Percentiles rank a stretch among this genome's conserved stretches.
Conservation (phyloP, 2,113 vertebrate genomes). For the Lampris incognitus region DNA sequence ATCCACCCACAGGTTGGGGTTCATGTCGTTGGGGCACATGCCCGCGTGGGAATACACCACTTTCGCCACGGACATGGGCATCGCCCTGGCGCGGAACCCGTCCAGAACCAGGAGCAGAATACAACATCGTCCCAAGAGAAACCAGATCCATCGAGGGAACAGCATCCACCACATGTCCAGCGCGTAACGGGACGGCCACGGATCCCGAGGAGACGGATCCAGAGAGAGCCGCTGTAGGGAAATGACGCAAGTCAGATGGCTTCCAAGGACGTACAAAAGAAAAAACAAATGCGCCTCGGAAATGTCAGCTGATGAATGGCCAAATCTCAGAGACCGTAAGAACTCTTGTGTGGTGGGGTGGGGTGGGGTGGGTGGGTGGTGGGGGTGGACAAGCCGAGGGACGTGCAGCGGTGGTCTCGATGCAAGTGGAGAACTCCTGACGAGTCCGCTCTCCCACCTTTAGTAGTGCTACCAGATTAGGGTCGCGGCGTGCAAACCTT, state of each 20-base stretch:
- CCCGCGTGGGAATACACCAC: constrained; percentile 95
- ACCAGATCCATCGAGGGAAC: constrained; percentile 86
- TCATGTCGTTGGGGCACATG: constrained; percentile 98
- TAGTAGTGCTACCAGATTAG: constrained; percentile 77
- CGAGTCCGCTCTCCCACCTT: constrained; percentile 78
- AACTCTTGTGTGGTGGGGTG: constrained; percentile 5
- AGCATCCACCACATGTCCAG: constrained; percentile 87
- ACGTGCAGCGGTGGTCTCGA: constrained; percentile 25
- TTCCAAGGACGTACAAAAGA: too few species aligned
- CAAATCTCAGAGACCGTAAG: not conserved
- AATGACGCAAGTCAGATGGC: not conserved
- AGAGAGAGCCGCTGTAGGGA: not conserved
- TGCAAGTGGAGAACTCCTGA: constrained; percentile 57
- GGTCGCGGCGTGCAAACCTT: constrained; percentile 83
- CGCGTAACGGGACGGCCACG: constrained; percentile 29
- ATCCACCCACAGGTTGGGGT: constrained; percentile 99
- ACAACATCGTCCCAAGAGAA: constrained; percentile 81
- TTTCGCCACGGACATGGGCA: constrained; percentile 85
- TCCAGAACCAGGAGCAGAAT: constrained; percentile 74
- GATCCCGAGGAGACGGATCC: constrained; percentile 26
- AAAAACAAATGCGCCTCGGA: not conserved
- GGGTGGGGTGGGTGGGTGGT: not conserved
- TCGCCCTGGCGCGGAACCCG: constrained; percentile 72
- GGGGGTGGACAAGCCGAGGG: not conserved
- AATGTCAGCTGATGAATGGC: not conserved